Evolutionary conservation across 2,888 invertebrate genomes (phyloP).

Genomic region (Azorinus chamasolen): DNA sequence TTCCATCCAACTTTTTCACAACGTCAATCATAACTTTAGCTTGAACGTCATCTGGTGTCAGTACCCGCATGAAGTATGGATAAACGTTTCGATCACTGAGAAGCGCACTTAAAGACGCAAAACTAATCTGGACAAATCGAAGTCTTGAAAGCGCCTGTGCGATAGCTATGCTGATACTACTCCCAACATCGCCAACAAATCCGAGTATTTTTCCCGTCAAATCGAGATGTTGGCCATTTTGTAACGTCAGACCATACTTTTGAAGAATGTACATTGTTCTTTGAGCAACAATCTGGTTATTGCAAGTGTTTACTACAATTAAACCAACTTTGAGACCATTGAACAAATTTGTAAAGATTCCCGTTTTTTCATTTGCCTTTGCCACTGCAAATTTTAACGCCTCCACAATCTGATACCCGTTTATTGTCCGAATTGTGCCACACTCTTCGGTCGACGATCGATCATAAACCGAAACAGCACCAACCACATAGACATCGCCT

Average conservation of each 20-base stretch:
- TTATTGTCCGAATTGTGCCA: constrained; percentile 29
- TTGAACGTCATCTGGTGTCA: constrained; percentile 63
- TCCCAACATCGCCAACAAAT: constrained; percentile 50
- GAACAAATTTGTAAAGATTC: constrained; percentile 17
- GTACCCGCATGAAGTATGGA: constrained; percentile 61
- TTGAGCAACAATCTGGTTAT: constrained; percentile 47
- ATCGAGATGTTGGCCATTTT: constrained; percentile 15
- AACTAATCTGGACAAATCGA: constrained; percentile 49
- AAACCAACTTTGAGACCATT: constrained; percentile 46
- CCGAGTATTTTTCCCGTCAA: constrained; percentile 48
- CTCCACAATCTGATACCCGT: constrained; percentile 50
- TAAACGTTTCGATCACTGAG: constrained; percentile 50
- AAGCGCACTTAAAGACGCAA: constrained; percentile 51
- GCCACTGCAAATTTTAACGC: constrained; percentile 55
- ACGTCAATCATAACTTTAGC: constrained; percentile 53
- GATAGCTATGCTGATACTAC: constrained; percentile 49
- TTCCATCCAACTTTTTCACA: constrained; percentile 32
- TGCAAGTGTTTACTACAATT: constrained; percentile 60
- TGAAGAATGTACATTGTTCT: constrained; percentile 48
- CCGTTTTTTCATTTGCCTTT: constrained; percentile 22
- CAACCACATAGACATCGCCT: constrained; percentile 63
- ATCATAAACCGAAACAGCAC: constrained; percentile 57
- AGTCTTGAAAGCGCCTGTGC: constrained; percentile 37
- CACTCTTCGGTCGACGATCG: constrained; percentile 30
- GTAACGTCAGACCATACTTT: constrained; percentile 19